Evolutionary conservation across 2,888 invertebrate species (phyloP).

Genomic region (Phanerotoma sp.): DNA sequence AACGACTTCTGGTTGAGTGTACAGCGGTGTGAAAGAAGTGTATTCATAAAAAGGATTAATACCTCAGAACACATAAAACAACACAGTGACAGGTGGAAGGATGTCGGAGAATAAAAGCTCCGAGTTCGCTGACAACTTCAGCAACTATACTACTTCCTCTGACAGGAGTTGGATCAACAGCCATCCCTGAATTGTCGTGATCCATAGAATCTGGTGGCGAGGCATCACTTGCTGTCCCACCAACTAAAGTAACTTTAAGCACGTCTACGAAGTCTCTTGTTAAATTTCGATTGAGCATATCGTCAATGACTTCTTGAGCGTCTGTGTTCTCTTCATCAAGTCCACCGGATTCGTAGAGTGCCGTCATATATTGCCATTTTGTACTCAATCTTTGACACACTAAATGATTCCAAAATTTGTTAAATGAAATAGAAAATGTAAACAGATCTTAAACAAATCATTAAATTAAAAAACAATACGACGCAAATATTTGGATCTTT

Average conservation of each 20-base stretch:
- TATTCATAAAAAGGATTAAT: slow-evolving; percentile 21
- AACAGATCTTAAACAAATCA: too few relatives aligned
- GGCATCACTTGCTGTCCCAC: slow-evolving; percentile 64
- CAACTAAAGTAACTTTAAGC: slow-evolving; percentile 74
- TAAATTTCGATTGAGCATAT: slow-evolving; percentile 80
- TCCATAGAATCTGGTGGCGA: slow-evolving; percentile 64
- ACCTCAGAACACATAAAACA: slow-evolving; percentile 66
- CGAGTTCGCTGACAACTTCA: slow-evolving; percentile 81
- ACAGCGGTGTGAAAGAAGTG: too few relatives aligned
- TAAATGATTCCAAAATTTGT: too few relatives aligned
- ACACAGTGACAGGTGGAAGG: slow-evolving; percentile 67
- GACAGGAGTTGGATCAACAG: slow-evolving; percentile 60
- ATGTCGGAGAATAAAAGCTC: slow-evolving; percentile 70
- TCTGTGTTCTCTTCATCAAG: slow-evolving; percentile 75
- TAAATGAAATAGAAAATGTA: too few relatives aligned
- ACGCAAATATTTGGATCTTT: too few relatives aligned
- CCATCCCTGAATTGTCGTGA: slow-evolving; percentile 70
- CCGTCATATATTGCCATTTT: slow-evolving; percentile 79
- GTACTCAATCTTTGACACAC: slow-evolving; percentile 66
- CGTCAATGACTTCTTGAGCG: slow-evolving; percentile 81
- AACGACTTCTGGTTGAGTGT: too few relatives aligned
- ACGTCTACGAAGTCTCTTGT: slow-evolving; percentile 88
- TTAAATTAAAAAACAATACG: too few relatives aligned
- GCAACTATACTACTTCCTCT: slow-evolving; percentile 59
- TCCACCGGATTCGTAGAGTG: slow-evolving; percentile 74